Conservation (phyloP, 1,140 invertebrate species). For the Pseudomyrmex sp. region DNA sequence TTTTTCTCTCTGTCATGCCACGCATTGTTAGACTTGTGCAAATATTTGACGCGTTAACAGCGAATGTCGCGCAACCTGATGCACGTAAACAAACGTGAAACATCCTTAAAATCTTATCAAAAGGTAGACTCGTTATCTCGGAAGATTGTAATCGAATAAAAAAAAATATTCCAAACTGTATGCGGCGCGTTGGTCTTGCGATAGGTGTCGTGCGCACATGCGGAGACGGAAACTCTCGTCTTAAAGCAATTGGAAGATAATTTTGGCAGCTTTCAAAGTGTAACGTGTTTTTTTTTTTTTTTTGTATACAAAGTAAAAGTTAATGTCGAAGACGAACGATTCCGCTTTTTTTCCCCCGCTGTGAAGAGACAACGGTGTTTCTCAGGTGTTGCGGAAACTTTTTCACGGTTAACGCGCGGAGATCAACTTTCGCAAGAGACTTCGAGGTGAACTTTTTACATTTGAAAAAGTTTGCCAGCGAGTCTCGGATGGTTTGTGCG, state of each 20-base stretch:
- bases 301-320: neutral
- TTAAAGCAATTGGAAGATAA: slow-evolving; percentile 10
- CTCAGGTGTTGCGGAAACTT: slow-evolving; percentile 4
- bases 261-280: slow-evolving; percentile 32
- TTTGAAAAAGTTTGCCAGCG: slow-evolving; percentile 34
- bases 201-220: neutral
- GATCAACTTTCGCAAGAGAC: neutral
- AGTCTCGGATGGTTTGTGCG: slow-evolving; percentile 38
- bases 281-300: neutral
- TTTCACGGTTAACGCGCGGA: slow-evolving; percentile 36
- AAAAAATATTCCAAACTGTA: slow-evolving; percentile 62
- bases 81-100: slow-evolving; percentile 69
- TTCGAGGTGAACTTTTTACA: slow-evolving; percentile 58
- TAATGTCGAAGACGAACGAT: slow-evolving; percentile 13
- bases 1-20: slow-evolving; percentile 27
- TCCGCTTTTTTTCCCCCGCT: neutral
- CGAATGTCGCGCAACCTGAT: slow-evolving; percentile 58
- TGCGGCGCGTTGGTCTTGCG: slow-evolving; percentile 37
- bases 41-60: slow-evolving; percentile 59
- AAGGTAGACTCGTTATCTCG: slow-evolving; percentile 64
- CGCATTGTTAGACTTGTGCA: slow-evolving; percentile 45
- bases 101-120: slow-evolving; percentile 72
- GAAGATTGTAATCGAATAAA: slow-evolving; percentile 68
- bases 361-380: neutral
- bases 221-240: neutral